A percentile compares a stretch with the other conserved stretches of the same genome.
These are phyloP conservation scores for Leucophenga maculata DNA, from an alignment of 2,888 invertebrate species.

Conservation along the genomic window DNA sequence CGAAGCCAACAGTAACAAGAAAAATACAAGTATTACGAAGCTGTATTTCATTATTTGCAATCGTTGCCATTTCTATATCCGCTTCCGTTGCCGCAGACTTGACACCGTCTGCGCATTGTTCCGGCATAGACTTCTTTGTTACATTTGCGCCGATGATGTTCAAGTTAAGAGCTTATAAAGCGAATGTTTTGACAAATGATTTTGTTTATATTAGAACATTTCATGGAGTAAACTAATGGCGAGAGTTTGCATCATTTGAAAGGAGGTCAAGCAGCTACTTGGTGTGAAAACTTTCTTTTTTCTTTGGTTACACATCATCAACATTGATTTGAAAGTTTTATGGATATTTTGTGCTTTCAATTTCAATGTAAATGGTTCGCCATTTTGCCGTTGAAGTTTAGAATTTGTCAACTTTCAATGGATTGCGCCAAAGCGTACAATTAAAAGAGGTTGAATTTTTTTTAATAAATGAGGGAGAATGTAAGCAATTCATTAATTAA, in stretches of 20 bases:
- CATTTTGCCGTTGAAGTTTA: constrained; percentile 12
- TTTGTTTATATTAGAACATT: constrained; percentile 67
- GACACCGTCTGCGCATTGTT: not conserved
- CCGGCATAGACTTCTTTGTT: not conserved
- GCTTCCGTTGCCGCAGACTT: not conserved
- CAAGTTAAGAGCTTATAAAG: constrained; percentile 53
- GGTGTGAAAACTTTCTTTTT: not conserved
- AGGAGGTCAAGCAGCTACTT: not conserved
- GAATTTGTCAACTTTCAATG: no score
- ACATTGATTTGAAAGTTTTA: constrained; percentile 24
- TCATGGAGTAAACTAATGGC: constrained; percentile 49
- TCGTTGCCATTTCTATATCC: not conserved
- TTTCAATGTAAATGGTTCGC: not conserved
- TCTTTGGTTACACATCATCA: constrained; percentile 19
- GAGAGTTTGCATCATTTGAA: constrained; percentile 29
- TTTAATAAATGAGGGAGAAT: no score
- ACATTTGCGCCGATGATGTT: not conserved
- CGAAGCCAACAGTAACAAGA: constrained; percentile 2
- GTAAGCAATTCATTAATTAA: no score
- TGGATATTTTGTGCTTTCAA: not conserved
- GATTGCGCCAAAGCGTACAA: no score
- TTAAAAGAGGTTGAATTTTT: no score
- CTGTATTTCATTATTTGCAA: constrained; percentile 4
- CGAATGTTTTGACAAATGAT: constrained; percentile 56
- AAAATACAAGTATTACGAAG: not conserved